A percentile compares a stretch with the other conserved stretches of the same genome.
Conservation (phyloP, 2,797 vertebrate genomes). For the Sitta carolinensis region DNA sequence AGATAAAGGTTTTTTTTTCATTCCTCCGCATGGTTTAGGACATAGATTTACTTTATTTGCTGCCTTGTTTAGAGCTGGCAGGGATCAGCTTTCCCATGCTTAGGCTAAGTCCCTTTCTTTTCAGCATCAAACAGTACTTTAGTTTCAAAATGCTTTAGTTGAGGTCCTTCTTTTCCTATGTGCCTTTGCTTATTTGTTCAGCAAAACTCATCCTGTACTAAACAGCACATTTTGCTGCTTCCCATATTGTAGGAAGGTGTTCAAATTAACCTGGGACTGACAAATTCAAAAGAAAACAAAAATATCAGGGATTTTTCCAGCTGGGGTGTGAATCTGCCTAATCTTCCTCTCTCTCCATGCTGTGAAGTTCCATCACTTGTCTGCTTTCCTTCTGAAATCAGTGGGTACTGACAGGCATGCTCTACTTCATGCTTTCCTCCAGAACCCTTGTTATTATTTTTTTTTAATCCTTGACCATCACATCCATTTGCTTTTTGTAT, state of each 20-base stretch:
- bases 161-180: not conserved
- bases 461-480: not conserved
- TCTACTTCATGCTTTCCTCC: not conserved
- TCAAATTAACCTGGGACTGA: not conserved
- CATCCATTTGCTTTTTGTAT: accelerated
- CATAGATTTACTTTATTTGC: not conserved
- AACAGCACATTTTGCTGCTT: not conserved
- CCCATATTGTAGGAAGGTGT: not conserved
- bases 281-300: not conserved
- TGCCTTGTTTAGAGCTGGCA: not conserved
- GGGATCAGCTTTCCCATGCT: not conserved
- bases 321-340: not conserved
- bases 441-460: not conserved
- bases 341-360: not conserved
- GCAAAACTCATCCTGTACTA: not conserved
- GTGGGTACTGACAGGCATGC: not conserved
- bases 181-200: not conserved
- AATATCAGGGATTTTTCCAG: not conserved
- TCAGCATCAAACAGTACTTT: not conserved
- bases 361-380: not conserved
- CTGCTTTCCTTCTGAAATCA: not conserved
- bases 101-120: not conserved
- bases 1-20: not conserved
- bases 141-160: not conserved
- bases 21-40: not conserved